Percentiles rank a stretch among this genome's conserved stretches.
phyloP scores from a whole-genome alignment of 2,797 vertebrate species.

The Crenuchus spilurus region DNA sequence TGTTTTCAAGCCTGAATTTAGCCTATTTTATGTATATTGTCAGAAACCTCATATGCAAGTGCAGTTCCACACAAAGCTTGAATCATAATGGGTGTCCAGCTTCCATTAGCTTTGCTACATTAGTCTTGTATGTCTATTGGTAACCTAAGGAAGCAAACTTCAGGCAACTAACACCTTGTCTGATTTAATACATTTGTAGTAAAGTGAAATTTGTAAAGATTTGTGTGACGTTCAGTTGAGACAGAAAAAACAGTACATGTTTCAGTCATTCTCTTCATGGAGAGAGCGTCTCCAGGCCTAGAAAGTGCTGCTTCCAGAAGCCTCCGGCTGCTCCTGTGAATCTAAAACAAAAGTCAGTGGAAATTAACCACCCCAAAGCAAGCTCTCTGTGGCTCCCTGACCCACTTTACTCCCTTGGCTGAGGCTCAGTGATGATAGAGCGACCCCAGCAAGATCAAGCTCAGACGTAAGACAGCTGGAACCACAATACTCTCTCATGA shows the following conservation, averaged over 20 bases:
- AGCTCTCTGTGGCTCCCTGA: slow-evolving; percentile 19
- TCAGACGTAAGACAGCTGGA: slow-evolving; percentile 16
- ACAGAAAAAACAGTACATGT: slow-evolving; percentile 39
- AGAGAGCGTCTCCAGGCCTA: slow-evolving; percentile 51
- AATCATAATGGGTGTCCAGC: too few relatives aligned
- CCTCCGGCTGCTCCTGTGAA: neutral
- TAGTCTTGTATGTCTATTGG: too few relatives aligned
- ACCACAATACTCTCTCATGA: slow-evolving; percentile 18
- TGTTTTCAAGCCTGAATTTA: too few relatives aligned
- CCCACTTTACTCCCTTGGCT: slow-evolving; percentile 34
- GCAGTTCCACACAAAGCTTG: too few relatives aligned
- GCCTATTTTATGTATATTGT: too few relatives aligned
- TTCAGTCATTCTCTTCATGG: slow-evolving; percentile 53
- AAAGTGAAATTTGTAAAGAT: neutral
- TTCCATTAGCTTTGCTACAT: too few relatives aligned
- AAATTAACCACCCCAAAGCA: slow-evolving; percentile 8
- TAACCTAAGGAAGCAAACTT: too few relatives aligned
- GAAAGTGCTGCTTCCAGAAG: slow-evolving; percentile 9
- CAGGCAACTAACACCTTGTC: too few relatives aligned
- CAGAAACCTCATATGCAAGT: too few relatives aligned
- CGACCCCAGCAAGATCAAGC: slow-evolving; percentile 22
- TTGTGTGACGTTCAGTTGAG: slow-evolving; percentile 52
- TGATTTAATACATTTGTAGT: too few relatives aligned
- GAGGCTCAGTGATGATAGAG: slow-evolving; percentile 7
- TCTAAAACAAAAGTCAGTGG: slow-evolving; percentile 17